A percentile compares a stretch with the other conserved stretches of the same genome.
phyloP scores from a whole-genome alignment of 2,113 vertebrate species.

The Festucalex cinctus region DNA sequence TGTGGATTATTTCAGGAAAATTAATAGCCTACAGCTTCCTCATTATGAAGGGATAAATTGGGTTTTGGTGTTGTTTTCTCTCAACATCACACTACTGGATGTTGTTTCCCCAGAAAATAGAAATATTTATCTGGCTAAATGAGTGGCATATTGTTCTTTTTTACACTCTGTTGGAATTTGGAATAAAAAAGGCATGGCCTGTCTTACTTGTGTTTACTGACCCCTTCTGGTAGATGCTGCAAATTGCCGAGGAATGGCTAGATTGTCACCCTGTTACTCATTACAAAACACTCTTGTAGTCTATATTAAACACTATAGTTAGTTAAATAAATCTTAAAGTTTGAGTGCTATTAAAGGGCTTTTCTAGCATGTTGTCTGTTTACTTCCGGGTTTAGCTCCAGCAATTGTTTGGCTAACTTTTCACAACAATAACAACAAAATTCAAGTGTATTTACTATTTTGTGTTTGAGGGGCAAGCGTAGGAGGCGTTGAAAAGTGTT shows the following conservation, averaged over 20 bases:
- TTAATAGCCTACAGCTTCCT: conserved; percentile 44
- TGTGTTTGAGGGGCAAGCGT: background rate
- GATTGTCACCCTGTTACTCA: background rate
- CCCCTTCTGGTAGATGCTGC: conserved; percentile 35
- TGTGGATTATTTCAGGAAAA: conserved; percentile 17
- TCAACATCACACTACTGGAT: conserved; percentile 22
- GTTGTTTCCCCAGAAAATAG: conserved; percentile 4
- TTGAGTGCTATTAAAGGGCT: background rate
- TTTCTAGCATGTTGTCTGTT: too few relatives aligned
- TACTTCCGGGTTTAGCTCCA: conserved; percentile 40
- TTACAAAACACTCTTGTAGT: too few relatives aligned
- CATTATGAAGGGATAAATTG: conserved; percentile 54
- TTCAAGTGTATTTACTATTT: background rate
- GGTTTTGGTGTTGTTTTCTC: conserved; percentile 29
- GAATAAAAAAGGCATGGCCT: background rate
- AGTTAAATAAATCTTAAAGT: too few relatives aligned
- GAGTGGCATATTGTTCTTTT: background rate
- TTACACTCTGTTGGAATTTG: background rate
- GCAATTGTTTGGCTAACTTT: conserved; percentile 45
- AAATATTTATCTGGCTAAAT: conserved; percentile 6
- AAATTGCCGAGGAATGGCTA: conserved; percentile 6
- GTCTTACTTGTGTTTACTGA: conserved; percentile 49
- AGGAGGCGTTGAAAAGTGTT: background rate
- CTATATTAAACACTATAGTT: too few relatives aligned
- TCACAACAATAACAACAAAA: conserved; percentile 27